Evolutionary conservation across 2,888 invertebrate species (phyloP).

Genomic region (Pimpla rufipes): DNA sequence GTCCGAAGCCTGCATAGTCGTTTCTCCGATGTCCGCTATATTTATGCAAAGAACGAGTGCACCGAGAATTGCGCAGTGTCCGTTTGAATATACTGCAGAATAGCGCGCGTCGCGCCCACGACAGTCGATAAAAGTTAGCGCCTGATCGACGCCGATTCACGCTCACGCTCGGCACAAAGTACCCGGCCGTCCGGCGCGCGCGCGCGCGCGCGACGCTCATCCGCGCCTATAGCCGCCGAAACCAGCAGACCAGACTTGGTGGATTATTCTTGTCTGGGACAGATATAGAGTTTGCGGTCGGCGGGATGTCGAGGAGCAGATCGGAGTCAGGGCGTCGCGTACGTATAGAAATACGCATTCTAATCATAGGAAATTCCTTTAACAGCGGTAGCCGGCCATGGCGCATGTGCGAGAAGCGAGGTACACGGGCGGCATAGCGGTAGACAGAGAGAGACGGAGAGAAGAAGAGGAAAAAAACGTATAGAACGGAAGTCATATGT

Average conservation of each 20-base stretch:
- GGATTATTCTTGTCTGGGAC: slow-evolving; percentile 70
- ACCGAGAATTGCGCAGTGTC: no score
- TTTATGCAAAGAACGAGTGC: no score
- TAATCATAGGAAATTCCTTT: slow-evolving; percentile 84
- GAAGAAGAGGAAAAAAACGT: slow-evolving; percentile 1
- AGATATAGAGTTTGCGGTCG: slow-evolving; percentile 69
- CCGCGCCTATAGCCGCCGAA: slow-evolving; percentile 52
- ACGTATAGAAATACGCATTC: slow-evolving; percentile 83
- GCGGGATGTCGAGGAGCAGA: slow-evolving; percentile 61
- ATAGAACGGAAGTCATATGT: background rate
- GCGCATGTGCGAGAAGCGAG: slow-evolving; percentile 3
- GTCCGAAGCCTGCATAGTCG: background rate
- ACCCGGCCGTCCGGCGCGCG: background rate
- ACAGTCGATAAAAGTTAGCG: slow-evolving; percentile 29
- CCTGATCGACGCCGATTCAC: slow-evolving; percentile 54
- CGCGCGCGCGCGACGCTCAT: slow-evolving; percentile 1
- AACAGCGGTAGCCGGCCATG: slow-evolving; percentile 72
- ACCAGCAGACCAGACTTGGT: slow-evolving; percentile 66
- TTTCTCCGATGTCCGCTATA: no score
- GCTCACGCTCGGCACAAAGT: slow-evolving; percentile 12
- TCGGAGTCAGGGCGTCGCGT: slow-evolving; percentile 65
- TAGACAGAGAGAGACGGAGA: no score
- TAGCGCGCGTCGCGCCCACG: no score
- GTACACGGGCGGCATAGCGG: slow-evolving; percentile 12
- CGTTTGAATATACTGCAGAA: no score